Base-by-base conservation (phyloP, 2,113 vertebrate species). In the Dasyurus viverrinus region DNA sequence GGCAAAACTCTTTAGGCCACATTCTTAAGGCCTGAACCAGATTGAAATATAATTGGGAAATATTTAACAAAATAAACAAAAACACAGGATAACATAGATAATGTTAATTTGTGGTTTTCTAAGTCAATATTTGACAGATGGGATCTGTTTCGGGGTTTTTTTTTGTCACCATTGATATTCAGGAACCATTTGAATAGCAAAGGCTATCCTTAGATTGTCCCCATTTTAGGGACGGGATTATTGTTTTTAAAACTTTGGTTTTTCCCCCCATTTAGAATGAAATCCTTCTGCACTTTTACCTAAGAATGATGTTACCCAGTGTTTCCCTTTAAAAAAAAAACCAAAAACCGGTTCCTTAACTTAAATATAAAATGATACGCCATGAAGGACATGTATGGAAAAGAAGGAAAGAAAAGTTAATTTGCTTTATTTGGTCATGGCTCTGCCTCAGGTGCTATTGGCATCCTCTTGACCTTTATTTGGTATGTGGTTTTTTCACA, bases 401-500 rank as follows among this genome's bases (percentile, higher is more conserved):
- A 94, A 93, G 84, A 96, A 95, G 53, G 84, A 92, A 89, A 60
- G 23, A 9, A 55, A 22, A 89, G 7, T n/a, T 9, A 30, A 91
- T 94, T 92, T 53, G 91, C 47, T 50, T 92, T 89, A 90, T 90
- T 90, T 91, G 54, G 50, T 26, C 27, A 95, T 53, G 16, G 92
- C n/a, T 95, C 54, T 93, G 26, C 19, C 24, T 76, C 36, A 47
- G 93, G 55, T 57, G n/a, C 36, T 8, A 2, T 95, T 95, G 90
- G 36, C 90, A 76, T 90, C 57, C 4, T 52, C 22, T 89, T 95
- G 47, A 92, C 52, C 46, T 54, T 22, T 89, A 2, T 57, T 8
- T 24, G 60, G 25, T 92, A 3, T 36, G 54, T 93, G 22, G 11
- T 93, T 95, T 95, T 97, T 95, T 50, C 93, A 9, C 95, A 99